These are phyloP conservation scores for Trogon surrucura DNA, from an alignment of 2,113 vertebrate species.

Conservation along the genomic window DNA sequence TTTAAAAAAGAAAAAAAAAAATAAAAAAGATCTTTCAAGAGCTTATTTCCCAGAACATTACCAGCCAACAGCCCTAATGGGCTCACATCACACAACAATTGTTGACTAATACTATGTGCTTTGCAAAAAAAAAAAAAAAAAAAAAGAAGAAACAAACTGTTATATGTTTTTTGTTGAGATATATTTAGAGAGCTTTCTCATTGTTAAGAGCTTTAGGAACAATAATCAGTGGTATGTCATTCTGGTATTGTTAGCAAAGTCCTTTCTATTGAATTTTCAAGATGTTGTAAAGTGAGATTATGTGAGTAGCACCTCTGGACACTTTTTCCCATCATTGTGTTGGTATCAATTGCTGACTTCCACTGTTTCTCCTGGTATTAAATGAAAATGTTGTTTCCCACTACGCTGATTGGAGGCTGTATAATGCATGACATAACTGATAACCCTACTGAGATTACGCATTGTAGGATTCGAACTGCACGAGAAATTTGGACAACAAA, in stretches of 20 bases:
- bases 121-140: constrained; percentile 55
- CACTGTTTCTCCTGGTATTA: constrained; percentile 86
- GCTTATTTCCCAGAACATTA: constrained; percentile 64
- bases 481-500: constrained; percentile 59
- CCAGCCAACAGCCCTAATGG: constrained; percentile 31
- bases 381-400: constrained; percentile 85
- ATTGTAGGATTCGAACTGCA: constrained; percentile 63
- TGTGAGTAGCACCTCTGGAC: constrained; percentile 84
- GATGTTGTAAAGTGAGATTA: constrained; percentile 85
- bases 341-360: constrained; percentile 88
- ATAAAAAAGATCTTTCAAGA: constrained; percentile 35
- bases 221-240: constrained; percentile 81
- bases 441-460: constrained; percentile 80
- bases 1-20: constrained; percentile 38
- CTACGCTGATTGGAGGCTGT: constrained; percentile 80
- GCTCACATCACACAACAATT: constrained; percentile 57
- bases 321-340: constrained; percentile 90
- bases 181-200: constrained; percentile 82
- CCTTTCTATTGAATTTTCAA: constrained; percentile 86
- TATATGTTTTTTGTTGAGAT: constrained; percentile 74
- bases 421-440: constrained; percentile 81
- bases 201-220: constrained; percentile 81
- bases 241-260: constrained; percentile 78
- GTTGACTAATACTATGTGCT: constrained; percentile 77
- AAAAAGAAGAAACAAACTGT: constrained; percentile 66